Evolutionary conservation across 2,888 invertebrate species (phyloP).

Genomic region (Ophion ventricosus): DNA sequence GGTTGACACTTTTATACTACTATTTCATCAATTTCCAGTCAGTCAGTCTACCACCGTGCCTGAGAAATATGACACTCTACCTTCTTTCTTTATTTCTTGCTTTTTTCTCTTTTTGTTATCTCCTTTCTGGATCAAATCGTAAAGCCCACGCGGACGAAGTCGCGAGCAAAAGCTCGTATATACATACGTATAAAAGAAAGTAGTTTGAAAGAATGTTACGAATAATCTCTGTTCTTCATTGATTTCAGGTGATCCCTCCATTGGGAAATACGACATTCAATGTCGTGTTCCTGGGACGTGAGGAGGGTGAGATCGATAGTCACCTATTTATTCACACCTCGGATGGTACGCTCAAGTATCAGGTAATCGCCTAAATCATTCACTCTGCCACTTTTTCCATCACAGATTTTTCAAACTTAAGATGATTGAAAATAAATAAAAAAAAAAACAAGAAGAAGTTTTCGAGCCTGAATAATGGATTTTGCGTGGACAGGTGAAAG

Average conservation of each 20-base stretch:
- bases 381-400: neutral
- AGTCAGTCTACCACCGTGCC: too few relatives aligned
- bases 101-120: too few relatives aligned
- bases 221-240: conserved; percentile 64
- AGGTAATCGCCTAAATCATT: conserved; percentile 84
- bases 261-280: conserved; percentile 97
- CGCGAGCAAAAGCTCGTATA: too few relatives aligned
- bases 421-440: too few relatives aligned
- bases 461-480: neutral
- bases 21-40: too few relatives aligned
- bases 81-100: too few relatives aligned
- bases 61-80: too few relatives aligned
- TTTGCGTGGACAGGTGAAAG: conserved; percentile 87
- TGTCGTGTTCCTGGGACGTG: conserved; percentile 97
- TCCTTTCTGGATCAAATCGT: too few relatives aligned
- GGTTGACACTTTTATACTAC: too few relatives aligned
- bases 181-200: neutral
- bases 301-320: conserved; percentile 94
- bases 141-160: too few relatives aligned
- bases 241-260: conserved; percentile 91
- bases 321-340: conserved; percentile 97
- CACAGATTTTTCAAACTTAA: neutral
- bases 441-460: neutral
- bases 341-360: conserved; percentile 94
- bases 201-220: neutral